Evolutionary conservation across 2,797 vertebrate genomes (phyloP).

Genomic region (Chiloscyllium punctatum): DNA sequence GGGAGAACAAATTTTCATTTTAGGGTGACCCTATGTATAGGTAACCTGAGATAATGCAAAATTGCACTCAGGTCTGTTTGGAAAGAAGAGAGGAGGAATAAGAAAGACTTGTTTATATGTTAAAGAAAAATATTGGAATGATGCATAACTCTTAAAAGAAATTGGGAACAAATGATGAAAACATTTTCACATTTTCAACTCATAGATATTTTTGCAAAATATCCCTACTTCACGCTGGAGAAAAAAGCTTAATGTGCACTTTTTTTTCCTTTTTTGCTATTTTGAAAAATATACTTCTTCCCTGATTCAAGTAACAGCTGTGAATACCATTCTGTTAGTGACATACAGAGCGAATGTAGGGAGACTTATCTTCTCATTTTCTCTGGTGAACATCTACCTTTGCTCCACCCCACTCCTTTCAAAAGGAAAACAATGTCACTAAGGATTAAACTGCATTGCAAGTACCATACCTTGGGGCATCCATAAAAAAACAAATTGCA

Average conservation of each 20-base stretch:
- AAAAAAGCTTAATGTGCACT: background rate
- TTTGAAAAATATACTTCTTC: background rate
- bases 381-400: background rate
- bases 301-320: background rate
- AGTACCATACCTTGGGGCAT: conserved; percentile 13
- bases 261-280: background rate
- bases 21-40: background rate
- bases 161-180: background rate
- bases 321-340: background rate
- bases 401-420: background rate
- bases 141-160: background rate
- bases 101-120: background rate
- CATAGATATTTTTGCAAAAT: background rate
- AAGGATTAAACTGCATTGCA: background rate
- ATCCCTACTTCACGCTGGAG: background rate
- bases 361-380: background rate
- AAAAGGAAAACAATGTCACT: background rate
- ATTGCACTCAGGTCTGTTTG: background rate
- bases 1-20: no score
- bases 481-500: conserved; percentile 23
- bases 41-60: background rate
- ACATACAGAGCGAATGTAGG: no score
- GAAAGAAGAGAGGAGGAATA: background rate
- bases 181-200: background rate
- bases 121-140: background rate